Evolutionary conservation across 2,113 vertebrate genomes (phyloP), one percentile per base, ranked within the genome.

Genomic region (Chaenogobius annularis): DNA sequence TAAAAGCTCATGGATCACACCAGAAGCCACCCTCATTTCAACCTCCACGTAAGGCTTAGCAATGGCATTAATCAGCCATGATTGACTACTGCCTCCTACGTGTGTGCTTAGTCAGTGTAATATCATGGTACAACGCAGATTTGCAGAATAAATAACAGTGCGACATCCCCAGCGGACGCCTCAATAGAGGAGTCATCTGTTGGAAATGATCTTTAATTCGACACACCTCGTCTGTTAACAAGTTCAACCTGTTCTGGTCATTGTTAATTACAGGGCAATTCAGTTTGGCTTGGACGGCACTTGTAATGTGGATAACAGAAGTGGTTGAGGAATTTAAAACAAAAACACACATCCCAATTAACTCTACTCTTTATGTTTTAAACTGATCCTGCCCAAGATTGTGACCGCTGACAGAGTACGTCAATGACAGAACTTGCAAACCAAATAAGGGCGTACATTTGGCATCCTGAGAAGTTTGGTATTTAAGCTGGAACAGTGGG

Each of bases 81-180:
- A 85, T 77, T 87, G 85, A 80, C 66, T 80, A 74, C 64, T 9
- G 48, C 83, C 77, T 84, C 85, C 82, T 83, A 83, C 79, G 47
- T 69, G 11, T 61, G 76, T 58, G 72, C 71, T 85, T 72, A 77
- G 65, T 77, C 40, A 72, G 31, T 72, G 63, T 66, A 80, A 59
- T 70, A 31, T 69, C 65, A 76, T 66, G 69, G 43, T 67, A 68
- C 59, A 40, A 75, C 72, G 10, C 48, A 20, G 54, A 77, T 73
- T 70, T 69, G 44, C 46, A 12, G 47, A 40, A 69, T 43, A 70
- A 82, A 63, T n/a, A 55, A 65, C 70, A 62, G 72, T 23, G 52
- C 66, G 64, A 54, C 66, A 0, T 22, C 47, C n/a, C 14, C 63
- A 44, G n/a, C 10, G 19, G 17, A 1, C 50, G 46, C 7, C 26